A percentile compares a stretch with the other conserved stretches of the same genome.
Conservation (phyloP, 1,140 invertebrate genomes). For the Trichonephila clavipes region DNA sequence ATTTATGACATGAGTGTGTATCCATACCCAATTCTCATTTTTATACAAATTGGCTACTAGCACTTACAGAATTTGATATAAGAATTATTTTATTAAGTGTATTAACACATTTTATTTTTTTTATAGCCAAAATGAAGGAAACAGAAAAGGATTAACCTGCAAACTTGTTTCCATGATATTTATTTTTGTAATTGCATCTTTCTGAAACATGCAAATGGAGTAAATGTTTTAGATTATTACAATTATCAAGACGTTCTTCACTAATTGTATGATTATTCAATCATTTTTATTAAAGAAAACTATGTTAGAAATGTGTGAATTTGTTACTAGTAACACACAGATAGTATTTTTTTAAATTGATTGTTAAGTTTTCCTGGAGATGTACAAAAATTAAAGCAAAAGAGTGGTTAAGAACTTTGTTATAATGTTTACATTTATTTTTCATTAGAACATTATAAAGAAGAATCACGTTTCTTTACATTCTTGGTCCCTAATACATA, state of each 20-base stretch:
- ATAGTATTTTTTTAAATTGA: too few relatives aligned
- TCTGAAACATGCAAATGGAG: background rate
- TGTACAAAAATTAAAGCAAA: background rate
- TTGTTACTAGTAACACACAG: too few relatives aligned
- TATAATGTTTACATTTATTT: background rate
- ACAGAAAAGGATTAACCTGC: background rate
- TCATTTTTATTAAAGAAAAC: too few relatives aligned
- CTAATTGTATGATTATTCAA: too few relatives aligned
- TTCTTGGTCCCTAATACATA: background rate
- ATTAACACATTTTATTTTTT: background rate
- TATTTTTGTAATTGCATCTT: constrained; percentile 20
- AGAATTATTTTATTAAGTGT: background rate
- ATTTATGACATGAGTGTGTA: too few relatives aligned
- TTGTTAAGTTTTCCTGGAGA: too few relatives aligned
- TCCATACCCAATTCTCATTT: too few relatives aligned
- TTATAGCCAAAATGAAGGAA: background rate
- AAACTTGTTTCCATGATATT: background rate
- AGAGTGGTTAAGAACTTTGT: background rate
- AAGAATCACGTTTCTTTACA: background rate
- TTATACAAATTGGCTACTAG: too few relatives aligned
- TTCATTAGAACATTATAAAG: constrained; percentile 2
- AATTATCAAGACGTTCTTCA: too few relatives aligned
- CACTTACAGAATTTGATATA: background rate
- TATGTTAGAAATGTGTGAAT: too few relatives aligned
- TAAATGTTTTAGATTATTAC: background rate